phyloP scores from a whole-genome alignment of 2,888 invertebrate genomes.

The Ennomos erosarius region DNA sequence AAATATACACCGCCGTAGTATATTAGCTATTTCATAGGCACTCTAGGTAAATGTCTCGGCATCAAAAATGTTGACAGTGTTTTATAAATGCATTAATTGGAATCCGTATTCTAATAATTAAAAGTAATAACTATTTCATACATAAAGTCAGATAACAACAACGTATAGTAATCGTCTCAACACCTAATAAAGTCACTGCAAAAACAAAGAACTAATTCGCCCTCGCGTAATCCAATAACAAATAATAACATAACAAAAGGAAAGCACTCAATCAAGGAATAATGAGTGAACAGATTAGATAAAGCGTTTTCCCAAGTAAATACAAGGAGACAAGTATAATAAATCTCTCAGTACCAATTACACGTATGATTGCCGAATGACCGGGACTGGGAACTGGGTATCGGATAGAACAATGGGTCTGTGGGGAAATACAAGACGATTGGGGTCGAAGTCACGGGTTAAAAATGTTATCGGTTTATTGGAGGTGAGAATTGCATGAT shows the following conservation, averaged over 20 bases:
- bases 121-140: no score
- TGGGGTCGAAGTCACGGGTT: constrained; percentile 48
- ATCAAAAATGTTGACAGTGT: no score
- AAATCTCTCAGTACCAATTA: constrained; percentile 78
- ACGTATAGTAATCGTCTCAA: constrained; percentile 1
- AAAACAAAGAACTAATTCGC: constrained; percentile 32
- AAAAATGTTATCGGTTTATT: constrained; percentile 40
- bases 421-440: constrained; percentile 71
- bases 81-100: no score
- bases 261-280: constrained; percentile 70
- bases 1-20: no score
- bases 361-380: constrained; percentile 68
- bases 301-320: constrained; percentile 65
- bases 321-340: constrained; percentile 65
- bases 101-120: no score
- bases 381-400: constrained; percentile 47
- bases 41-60: no score
- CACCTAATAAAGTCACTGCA: constrained; percentile 22
- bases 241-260: constrained; percentile 66
- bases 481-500: constrained; percentile 28
- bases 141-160: no score
- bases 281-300: constrained; percentile 76
- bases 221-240: constrained; percentile 62
- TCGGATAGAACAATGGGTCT: constrained; percentile 65
- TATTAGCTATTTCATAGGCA: no score